Base-by-base conservation (phyloP, 2,888 invertebrate genomes). In the Himalopsyche tibetana region DNA sequence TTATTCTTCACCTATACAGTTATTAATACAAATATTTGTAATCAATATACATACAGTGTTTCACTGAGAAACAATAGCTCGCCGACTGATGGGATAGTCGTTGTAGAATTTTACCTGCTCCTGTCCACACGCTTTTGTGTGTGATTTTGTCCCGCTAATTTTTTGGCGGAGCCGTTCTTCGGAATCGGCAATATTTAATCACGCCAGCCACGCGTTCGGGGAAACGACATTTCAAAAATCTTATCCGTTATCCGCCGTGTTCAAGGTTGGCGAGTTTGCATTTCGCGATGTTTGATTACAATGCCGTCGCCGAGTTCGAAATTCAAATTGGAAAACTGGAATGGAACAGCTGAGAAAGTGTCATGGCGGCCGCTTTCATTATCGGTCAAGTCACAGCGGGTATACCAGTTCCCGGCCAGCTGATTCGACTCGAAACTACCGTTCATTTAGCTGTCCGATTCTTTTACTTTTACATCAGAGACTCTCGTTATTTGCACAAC, bases 311-410 rank as follows among this genome's bases (percentile, higher is more conserved):
- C 38, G 12, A 74, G 74, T 74, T 74, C 74, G 74, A 74, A 74
- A 74, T 74, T 74, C 74, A 74, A 74, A 74, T 74, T 74, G 74
- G 74, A 74, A 74, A 74, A 74, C 74, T 74, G 74, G 74, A 74
- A 74, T 74, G 74, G 74, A 74, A 74, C 74, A 74, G 74, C 74
- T 74, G 74, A 74, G 74, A 74, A 74, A 74, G 74, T 74, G 74
- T 74, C 74, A 74, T 74, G 74, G 74, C 74, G 36, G 11, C 74
- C 38, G 74, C 74, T 74, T 74, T 74, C 74, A 74, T 74, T 74
- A 74, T 74, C 74, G 74, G 74, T 74, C 74, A 74, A 74, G 69
- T 11, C 28, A 28, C 69, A n/a, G 17, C 63, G 63, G 51, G 28
- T 28, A 74, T 74, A 74, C 74, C 38, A 38, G 74, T 74, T 74